Conservation (phyloP, 2,888 invertebrate genomes). For the Trypoxylon attenuatum region DNA sequence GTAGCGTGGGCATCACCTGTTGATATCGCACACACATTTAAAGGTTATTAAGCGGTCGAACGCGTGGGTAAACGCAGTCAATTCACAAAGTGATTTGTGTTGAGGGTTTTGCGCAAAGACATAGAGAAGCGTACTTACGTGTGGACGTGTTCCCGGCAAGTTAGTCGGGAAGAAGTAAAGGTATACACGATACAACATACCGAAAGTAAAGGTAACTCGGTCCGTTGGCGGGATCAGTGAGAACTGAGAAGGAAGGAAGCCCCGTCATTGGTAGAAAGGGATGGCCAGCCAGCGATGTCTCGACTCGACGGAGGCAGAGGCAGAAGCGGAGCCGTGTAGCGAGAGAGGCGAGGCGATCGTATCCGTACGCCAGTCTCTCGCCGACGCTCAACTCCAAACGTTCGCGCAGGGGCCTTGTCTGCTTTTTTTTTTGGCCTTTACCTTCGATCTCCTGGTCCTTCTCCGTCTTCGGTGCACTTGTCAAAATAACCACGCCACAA, state of each 20-base stretch:
- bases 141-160: too few species aligned
- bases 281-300: conserved; percentile 36
- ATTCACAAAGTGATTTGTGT: too few species aligned
- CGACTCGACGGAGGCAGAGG: conserved; percentile 45
- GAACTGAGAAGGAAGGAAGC: too few species aligned
- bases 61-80: too few species aligned
- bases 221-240: conserved; percentile 43
- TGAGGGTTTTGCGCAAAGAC: too few species aligned
- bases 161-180: too few species aligned
- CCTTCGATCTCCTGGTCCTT: background rate
- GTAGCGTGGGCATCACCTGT: too few species aligned
- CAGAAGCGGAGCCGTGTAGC: conserved; percentile 32
- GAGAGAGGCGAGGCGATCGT: background rate
- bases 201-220: conserved; percentile 50
- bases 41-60: too few species aligned
- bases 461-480: conserved; percentile 13
- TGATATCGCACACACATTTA: too few species aligned
- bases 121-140: too few species aligned
- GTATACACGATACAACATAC: too few species aligned
- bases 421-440: background rate
- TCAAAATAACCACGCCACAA: conserved; percentile 14
- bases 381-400: conserved; percentile 64
- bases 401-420: conserved; percentile 29
- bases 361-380: conserved; percentile 66
- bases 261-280: conserved; percentile 60